phyloP scores from a whole-genome alignment of 2,888 invertebrate genomes.

The Eristalis tenax region DNA sequence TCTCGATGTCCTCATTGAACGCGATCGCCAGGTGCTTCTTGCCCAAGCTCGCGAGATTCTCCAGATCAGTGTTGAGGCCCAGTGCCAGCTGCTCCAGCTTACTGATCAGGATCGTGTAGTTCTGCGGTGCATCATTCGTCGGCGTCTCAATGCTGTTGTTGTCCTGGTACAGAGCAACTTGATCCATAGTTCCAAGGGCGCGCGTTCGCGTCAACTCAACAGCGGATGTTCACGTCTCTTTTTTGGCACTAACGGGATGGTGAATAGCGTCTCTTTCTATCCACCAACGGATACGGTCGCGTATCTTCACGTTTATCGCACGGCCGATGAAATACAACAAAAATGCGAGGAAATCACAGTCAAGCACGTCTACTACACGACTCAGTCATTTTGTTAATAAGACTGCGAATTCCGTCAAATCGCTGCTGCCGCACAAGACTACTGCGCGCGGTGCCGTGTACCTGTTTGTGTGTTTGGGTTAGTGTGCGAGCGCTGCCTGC shows the following conservation, averaged over 20 bases:
- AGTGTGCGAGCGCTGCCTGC: background rate
- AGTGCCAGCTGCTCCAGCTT: conserved; percentile 79
- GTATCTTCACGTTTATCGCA: conserved; percentile 47
- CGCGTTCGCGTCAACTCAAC: conserved; percentile 16
- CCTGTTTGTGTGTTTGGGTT: background rate
- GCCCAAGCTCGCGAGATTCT: conserved; percentile 76
- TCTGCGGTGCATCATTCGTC: conserved; percentile 77
- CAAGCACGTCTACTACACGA: conserved; percentile 66
- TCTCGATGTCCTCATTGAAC: conserved; percentile 73
- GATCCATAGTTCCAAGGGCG: conserved; percentile 39
- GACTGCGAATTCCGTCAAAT: conserved; percentile 64
- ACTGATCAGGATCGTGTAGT: conserved; percentile 79
- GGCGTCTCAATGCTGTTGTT: conserved; percentile 75
- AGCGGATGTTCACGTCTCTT: background rate
- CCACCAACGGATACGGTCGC: conserved; percentile 9
- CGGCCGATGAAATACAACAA: background rate
- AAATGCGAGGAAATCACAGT: conserved; percentile 49
- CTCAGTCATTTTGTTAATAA: conserved; percentile 71
- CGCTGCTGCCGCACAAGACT: conserved; percentile 50
- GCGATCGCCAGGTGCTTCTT: conserved; percentile 78
- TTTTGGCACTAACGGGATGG: background rate
- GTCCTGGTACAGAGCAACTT: conserved; percentile 51
- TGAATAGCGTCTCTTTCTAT: background rate
- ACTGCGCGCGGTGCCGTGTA: background rate
- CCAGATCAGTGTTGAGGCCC: conserved; percentile 78